A percentile compares a stretch with the other conserved stretches of the same genome.
phyloP scores from a whole-genome alignment of 2,888 invertebrate genomes.

The Amphipoea lucens region DNA sequence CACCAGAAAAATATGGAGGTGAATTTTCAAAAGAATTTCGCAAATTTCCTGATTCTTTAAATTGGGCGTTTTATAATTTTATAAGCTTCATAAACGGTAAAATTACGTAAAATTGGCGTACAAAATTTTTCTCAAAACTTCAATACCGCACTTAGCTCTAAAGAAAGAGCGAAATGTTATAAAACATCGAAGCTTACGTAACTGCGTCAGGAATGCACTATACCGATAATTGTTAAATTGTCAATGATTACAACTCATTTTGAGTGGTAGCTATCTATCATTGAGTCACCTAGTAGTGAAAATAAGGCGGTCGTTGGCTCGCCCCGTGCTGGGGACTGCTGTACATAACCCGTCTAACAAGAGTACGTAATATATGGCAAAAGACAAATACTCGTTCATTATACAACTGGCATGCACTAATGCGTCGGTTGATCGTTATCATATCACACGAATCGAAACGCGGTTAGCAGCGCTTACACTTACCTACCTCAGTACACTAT shows the following conservation, averaged over 20 bases:
- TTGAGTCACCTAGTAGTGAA: constrained; percentile 45
- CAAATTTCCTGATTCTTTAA: constrained; percentile 53
- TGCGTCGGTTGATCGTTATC: constrained; percentile 68
- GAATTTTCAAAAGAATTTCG: constrained; percentile 47
- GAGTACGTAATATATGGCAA: constrained; percentile 52
- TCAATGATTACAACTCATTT: constrained; percentile 55
- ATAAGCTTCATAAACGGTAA: constrained; percentile 34
- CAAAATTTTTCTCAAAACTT: constrained; percentile 39
- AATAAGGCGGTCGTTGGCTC: constrained; percentile 36
- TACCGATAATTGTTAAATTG: constrained; percentile 58
- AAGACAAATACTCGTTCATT: constrained; percentile 64
- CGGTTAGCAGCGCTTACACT: constrained; percentile 42
- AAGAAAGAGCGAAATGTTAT: constrained; percentile 51
- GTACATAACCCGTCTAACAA: constrained; percentile 56
- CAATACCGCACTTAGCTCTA: constrained; percentile 40
- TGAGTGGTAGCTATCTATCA: constrained; percentile 45
- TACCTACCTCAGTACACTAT: background rate
- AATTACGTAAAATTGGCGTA: constrained; percentile 56
- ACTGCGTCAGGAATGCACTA: constrained; percentile 43
- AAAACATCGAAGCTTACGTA: constrained; percentile 47
- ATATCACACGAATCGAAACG: constrained; percentile 65
- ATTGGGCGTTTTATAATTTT: constrained; percentile 45
- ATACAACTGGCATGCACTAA: constrained; percentile 71
- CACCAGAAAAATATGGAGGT: constrained; percentile 46
- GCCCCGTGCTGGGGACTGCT: constrained; percentile 13